Evolutionary conservation across 2,888 invertebrate genomes (phyloP).

Genomic region (Tortrix viridana): DNA sequence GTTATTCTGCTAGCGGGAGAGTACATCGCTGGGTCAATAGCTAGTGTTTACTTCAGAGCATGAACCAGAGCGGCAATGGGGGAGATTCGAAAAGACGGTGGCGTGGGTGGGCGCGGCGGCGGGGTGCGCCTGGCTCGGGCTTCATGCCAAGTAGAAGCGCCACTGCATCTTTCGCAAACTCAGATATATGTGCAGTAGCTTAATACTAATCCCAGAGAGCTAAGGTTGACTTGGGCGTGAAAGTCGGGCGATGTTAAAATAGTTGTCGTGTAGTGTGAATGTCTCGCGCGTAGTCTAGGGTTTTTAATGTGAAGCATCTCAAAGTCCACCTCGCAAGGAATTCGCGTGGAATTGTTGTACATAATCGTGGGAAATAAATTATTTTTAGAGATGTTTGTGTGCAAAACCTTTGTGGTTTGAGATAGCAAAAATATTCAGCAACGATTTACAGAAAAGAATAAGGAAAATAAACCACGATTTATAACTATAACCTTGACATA

Average conservation of each 20-base stretch:
- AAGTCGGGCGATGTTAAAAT: constrained; percentile 44
- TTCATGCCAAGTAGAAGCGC: constrained; percentile 77
- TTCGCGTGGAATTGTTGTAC: constrained; percentile 57
- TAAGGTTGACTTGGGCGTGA: constrained; percentile 55
- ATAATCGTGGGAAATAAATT: constrained; percentile 52
- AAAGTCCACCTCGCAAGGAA: constrained; percentile 63
- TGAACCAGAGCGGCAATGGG: constrained; percentile 65
- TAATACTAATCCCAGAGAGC: constrained; percentile 48
- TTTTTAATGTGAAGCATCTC: constrained; percentile 72
- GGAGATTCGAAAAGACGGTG: constrained; percentile 63
- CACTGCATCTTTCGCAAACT: constrained; percentile 69
- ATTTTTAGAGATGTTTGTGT: constrained; percentile 45
- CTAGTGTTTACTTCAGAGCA: constrained; percentile 59
- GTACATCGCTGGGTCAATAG: constrained; percentile 64
- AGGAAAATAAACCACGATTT: not conserved
- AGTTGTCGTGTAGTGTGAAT: constrained; percentile 61
- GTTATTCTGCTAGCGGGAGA: constrained; percentile 39
- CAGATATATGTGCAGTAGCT: constrained; percentile 49
- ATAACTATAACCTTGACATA: not conserved
- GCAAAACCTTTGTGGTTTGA: constrained; percentile 12
- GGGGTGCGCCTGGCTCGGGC: constrained; percentile 70
- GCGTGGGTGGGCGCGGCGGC: constrained; percentile 61
- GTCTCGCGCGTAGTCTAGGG: constrained; percentile 76
- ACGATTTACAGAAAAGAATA: constrained; percentile 7
- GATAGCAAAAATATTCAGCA: constrained; percentile 3